Conservation (phyloP, 2,888 invertebrate species). For the Apamea anceps region DNA sequence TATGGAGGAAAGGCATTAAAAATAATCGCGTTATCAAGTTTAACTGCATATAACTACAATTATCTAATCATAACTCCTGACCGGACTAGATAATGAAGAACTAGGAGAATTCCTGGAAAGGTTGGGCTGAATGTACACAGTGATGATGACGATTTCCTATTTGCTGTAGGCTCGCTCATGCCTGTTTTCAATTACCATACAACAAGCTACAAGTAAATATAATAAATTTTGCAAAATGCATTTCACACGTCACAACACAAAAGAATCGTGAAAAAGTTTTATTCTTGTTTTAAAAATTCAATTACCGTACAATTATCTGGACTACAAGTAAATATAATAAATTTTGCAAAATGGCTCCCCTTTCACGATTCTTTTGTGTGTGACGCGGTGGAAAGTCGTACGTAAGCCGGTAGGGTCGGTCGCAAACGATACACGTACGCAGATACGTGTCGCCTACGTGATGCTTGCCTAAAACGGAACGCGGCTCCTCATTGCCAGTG, state of each 20-base stretch:
- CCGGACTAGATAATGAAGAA: constrained; percentile 4
- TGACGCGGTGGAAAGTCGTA: constrained; percentile 84
- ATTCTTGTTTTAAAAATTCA: too few relatives aligned
- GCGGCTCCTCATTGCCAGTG: constrained; percentile 85
- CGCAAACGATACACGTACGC: constrained; percentile 80
- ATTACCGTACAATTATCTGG: too few relatives aligned
- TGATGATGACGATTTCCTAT: not conserved
- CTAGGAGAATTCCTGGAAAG: not conserved
- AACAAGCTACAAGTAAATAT: not conserved
- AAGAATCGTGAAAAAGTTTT: too few relatives aligned
- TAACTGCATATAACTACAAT: constrained; percentile 32
- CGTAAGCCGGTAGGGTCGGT: constrained; percentile 72
- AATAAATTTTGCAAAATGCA: too few relatives aligned
- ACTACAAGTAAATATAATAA: too few relatives aligned
- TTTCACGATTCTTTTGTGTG: constrained; percentile 76
- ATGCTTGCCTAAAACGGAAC: constrained; percentile 82
- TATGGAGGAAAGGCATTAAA: constrained; percentile 56
- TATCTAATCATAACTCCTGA: constrained; percentile 18
- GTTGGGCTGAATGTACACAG: not conserved
- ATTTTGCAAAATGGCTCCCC: too few relatives aligned
- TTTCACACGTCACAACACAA: too few relatives aligned
- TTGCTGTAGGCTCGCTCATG: not conserved
- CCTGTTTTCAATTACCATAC: not conserved
- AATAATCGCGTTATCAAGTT: constrained; percentile 47
- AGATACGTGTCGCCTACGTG: constrained; percentile 83